These are phyloP conservation scores for Frankliniella fusca DNA, from an alignment of 2,888 invertebrate genomes.

Conservation along the genomic window DNA sequence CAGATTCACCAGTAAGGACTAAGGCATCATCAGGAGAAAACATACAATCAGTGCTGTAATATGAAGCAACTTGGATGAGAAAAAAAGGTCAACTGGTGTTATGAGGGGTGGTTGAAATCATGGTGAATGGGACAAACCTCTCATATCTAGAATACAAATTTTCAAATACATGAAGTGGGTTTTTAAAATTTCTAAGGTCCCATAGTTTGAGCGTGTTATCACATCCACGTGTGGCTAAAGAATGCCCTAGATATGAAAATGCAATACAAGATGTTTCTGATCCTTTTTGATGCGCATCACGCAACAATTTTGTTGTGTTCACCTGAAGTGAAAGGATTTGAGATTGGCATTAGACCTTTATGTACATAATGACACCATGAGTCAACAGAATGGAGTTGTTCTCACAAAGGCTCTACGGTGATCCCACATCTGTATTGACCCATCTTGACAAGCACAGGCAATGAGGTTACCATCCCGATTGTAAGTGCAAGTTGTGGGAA, in stretches of 20 bases:
- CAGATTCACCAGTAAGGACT: conserved; percentile 81
- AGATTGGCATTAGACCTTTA: not conserved
- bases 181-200: conserved; percentile 82
- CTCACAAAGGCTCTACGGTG: conserved; percentile 79
- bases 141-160: conserved; percentile 80
- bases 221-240: conserved; percentile 74
- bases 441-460: conserved; percentile 89
- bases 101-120: not conserved
- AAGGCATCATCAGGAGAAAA: conserved; percentile 92
- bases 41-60: conserved; percentile 55
- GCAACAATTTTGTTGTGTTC: conserved; percentile 71
- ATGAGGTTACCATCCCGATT: conserved; percentile 82
- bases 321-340: not conserved
- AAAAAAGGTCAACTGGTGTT: not conserved
- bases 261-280: conserved; percentile 76
- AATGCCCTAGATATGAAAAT: conserved; percentile 81
- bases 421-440: conserved; percentile 97
- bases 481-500: conserved; percentile 78
- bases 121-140: not conserved
- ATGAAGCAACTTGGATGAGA: conserved; percentile 6
- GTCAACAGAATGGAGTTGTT: not conserved
- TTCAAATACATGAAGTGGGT: conserved; percentile 64
- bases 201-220: conserved; percentile 95
- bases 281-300: conserved; percentile 75
- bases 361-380: not conserved